phyloP scores from a whole-genome alignment of 1,140 invertebrate species.

The Drosophila nigrodunni region DNA sequence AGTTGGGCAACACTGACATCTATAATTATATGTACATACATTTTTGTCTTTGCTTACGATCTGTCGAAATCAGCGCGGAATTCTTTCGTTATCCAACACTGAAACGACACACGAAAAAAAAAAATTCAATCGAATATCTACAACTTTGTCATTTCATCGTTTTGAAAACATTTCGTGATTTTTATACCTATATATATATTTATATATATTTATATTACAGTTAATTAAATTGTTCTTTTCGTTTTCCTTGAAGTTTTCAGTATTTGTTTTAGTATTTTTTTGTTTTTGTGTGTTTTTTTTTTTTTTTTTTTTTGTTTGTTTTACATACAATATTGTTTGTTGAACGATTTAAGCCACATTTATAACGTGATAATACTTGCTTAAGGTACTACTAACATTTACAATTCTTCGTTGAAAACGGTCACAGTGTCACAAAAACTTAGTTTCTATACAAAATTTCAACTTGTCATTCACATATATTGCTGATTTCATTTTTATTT shows the following conservation, averaged over 20 bases:
- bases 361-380: conserved; percentile 55
- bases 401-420: conserved; percentile 38
- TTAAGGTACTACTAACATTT: conserved; percentile 48
- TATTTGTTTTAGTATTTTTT: neutral
- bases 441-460: conserved; percentile 31
- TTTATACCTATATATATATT: neutral
- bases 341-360: conserved; percentile 44
- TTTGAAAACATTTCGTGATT: conserved; percentile 21
- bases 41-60: conserved; percentile 39
- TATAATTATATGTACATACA: conserved; percentile 44
- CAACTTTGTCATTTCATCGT: neutral
- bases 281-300: neutral
- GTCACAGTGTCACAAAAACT: conserved; percentile 29
- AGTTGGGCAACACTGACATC: conserved; percentile 45
- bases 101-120: neutral
- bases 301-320: conserved; percentile 6
- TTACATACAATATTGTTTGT: conserved; percentile 14
- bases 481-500: conserved; percentile 19
- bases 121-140: conserved; percentile 11
- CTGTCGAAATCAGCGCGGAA: conserved; percentile 18
- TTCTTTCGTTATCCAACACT: conserved; percentile 10
- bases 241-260: too few relatives aligned
- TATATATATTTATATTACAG: conserved; percentile 17
- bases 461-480: conserved; percentile 15
- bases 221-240: conserved; percentile 23